Conservation (phyloP, 2,797 vertebrate genomes). For the Graptemys geographica region DNA sequence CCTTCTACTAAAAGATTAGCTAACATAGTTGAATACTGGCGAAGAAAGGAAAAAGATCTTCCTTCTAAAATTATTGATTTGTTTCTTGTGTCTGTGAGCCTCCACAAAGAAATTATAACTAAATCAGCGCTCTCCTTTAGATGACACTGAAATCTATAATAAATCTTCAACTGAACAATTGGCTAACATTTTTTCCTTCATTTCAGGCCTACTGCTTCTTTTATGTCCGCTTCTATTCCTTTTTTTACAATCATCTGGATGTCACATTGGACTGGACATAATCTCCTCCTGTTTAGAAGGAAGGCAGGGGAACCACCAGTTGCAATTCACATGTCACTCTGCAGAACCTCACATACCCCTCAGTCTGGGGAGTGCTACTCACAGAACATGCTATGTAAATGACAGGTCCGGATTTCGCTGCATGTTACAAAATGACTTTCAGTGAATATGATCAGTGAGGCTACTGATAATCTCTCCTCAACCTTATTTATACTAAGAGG, state of each 20-base stretch:
- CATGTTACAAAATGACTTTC: background rate
- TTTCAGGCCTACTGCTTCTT: background rate
- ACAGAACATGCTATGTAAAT: background rate
- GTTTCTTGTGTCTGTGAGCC: background rate
- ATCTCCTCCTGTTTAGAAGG: background rate
- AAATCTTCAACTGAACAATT: background rate
- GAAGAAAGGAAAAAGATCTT: background rate
- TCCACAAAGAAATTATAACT: background rate
- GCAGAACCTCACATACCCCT: background rate
- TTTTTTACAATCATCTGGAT: background rate
- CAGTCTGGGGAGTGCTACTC: background rate
- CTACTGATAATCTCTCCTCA: background rate
- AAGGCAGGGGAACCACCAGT: background rate
- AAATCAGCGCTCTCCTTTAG: background rate
- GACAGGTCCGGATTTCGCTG: background rate
- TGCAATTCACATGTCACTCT: background rate
- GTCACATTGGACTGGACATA: background rate
- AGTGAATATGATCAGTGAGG: background rate
- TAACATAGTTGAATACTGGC: background rate
- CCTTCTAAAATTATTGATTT: background rate
- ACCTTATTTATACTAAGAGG: background rate
- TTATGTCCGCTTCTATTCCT: background rate
- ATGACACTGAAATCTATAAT: background rate
- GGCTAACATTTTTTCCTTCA: background rate
- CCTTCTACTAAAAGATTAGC: background rate